Percentiles rank a stretch among this genome's conserved stretches.
Evolutionary conservation across 2,888 invertebrate species (phyloP).

Genomic region (Ceramica pisi): DNA sequence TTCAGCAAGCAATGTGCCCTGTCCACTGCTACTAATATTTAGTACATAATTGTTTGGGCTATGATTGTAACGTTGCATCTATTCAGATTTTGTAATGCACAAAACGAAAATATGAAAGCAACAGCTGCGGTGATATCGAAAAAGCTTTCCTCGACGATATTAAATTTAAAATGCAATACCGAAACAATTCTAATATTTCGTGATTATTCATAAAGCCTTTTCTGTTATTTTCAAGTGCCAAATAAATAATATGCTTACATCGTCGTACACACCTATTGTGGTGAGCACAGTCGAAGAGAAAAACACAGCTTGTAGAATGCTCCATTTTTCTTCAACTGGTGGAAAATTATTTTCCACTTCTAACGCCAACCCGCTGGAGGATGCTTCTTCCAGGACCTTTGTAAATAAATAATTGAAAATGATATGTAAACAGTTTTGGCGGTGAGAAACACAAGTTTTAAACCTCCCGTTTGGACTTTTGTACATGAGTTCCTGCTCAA

Average conservation of each 20-base stretch:
- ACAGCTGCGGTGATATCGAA: not conserved
- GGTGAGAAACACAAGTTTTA: not conserved
- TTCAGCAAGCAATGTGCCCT: not conserved
- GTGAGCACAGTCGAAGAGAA: slow-evolving; percentile 97
- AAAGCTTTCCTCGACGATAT: not conserved
- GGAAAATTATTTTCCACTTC: slow-evolving; percentile 90
- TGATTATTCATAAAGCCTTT: slow-evolving; percentile 18
- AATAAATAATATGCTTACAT: slow-evolving; percentile 84
- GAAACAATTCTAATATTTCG: not conserved
- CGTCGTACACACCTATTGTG: slow-evolving; percentile 94
- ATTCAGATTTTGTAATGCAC: not conserved
- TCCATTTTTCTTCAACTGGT: slow-evolving; percentile 93
- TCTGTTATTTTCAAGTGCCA: slow-evolving; percentile 33
- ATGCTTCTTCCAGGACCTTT: slow-evolving; percentile 93
- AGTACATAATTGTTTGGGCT: not conserved
- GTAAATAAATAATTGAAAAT: slow-evolving; percentile 1
- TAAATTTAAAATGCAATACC: not conserved
- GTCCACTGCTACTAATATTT: not conserved
- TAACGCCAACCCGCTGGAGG: slow-evolving; percentile 92
- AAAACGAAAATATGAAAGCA: not conserved
- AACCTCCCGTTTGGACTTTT: too few species aligned
- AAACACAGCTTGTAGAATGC: slow-evolving; percentile 95
- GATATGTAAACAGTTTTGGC: not conserved
- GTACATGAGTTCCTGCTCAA: not conserved
- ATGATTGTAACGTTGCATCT: too few species aligned